Base-by-base conservation (phyloP, 2,797 vertebrate genomes). In the Pseudotriccus pelzelni region DNA sequence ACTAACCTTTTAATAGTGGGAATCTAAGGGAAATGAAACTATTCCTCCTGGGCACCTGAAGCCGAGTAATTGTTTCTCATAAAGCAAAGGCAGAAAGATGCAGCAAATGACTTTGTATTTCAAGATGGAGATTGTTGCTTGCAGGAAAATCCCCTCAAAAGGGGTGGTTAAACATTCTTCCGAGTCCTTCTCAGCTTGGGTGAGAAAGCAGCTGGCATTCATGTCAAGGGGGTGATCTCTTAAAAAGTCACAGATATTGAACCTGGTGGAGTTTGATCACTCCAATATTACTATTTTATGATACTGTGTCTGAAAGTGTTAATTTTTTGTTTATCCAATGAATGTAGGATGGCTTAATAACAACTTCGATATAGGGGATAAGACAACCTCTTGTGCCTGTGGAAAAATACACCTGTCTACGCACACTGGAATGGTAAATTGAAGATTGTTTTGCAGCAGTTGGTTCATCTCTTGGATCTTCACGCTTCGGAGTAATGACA, bases 1-100 rank as follows among this genome's bases (percentile, higher is more conserved):
- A 37, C 60, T 86, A 91, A 92, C 44, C 44, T 92, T 96, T 91
- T 84, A 92, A 81, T 66, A 87, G 72, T 41, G 1, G 6, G 90
- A 74, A 94, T 91, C 95, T 63, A 82, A 95, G 70, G 53, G 74
- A 94, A 91, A 92, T 47, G 15, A 68, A 95, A 46, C 52, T 44
- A 11, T 81, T 80, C 6, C 22, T 81, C 49, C 19, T 7, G 7
- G 85, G 56, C 20, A 34, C 52, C 53, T 91, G 34, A 37, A 34
- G 14, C 37, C 81, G 24, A 13, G 17, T 49, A 62, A 52, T 56
- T 56, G 55, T 70, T 27, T 70, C 23, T 76, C 22, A 28, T 22
- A 34, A 47, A 74, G 8, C 49, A 58, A 39, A 93, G 77, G 25
- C 36, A 76, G 27, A 69, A 84, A 58, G 2, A 1, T 30, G 30